These are phyloP conservation scores for Polylopha cassiicola DNA, from an alignment of 2,888 invertebrate species.

Conservation along the genomic window DNA sequence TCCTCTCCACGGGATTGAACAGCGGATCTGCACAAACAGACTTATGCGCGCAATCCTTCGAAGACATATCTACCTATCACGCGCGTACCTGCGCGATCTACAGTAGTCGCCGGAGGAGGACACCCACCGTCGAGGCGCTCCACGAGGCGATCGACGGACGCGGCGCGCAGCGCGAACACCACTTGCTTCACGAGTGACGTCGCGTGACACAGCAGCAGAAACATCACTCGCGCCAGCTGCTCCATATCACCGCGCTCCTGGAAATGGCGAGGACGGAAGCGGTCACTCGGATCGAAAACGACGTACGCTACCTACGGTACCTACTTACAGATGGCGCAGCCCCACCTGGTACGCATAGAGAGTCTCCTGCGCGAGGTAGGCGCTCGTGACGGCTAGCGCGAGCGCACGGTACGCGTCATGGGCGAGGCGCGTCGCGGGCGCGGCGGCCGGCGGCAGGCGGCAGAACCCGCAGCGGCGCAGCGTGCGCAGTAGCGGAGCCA, in stretches of 20 bases:
- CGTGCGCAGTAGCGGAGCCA: slow-evolving; percentile 35
- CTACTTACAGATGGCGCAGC: not conserved
- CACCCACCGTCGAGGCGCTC: slow-evolving; percentile 33
- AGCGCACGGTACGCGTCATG: slow-evolving; percentile 36
- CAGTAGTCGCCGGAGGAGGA: slow-evolving; percentile 28
- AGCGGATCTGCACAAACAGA: slow-evolving; percentile 9
- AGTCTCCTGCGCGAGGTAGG: slow-evolving; percentile 44
- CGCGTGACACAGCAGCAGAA: slow-evolving; percentile 63
- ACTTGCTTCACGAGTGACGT: slow-evolving; percentile 61
- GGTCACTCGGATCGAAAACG: too few species aligned
- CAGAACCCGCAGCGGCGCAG: slow-evolving; percentile 36
- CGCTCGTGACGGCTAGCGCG: slow-evolving; percentile 35
- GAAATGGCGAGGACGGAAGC: too few species aligned
- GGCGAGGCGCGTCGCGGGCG: not conserved
- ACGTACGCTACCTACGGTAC: not conserved
- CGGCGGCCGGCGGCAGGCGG: slow-evolving; percentile 22
- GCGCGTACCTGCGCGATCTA: too few species aligned
- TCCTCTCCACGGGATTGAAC: slow-evolving; percentile 8
- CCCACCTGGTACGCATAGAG: slow-evolving; percentile 46
- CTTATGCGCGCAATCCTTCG: too few species aligned
- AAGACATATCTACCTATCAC: too few species aligned
- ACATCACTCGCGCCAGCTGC: slow-evolving; percentile 60
- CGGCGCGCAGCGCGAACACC: slow-evolving; percentile 43
- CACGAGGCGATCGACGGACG: slow-evolving; percentile 35
- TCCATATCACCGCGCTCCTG: slow-evolving; percentile 55